Evolutionary conservation across 1,140 invertebrate genomes (phyloP), one percentile per base, ranked within the genome.

Genomic region (Ptiloglossa arizonensis): DNA sequence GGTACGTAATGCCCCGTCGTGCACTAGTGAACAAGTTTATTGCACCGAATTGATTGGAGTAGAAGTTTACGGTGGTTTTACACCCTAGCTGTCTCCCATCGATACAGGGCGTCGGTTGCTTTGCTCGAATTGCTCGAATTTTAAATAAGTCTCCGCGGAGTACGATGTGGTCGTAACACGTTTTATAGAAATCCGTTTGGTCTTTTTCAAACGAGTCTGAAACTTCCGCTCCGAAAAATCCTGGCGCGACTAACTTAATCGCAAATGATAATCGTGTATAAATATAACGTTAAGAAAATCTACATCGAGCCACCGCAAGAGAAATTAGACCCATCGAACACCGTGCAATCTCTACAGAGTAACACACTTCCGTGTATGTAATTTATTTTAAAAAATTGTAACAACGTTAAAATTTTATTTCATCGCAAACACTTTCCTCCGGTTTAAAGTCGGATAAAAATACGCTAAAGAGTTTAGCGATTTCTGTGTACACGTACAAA

Each of bases 31-130:
- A 81, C 80, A 83, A 83, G 72, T 88, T 88, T 87, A 87, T 78
- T 73, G 79, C 76, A 57, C 59, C 63, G 64, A 81, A 86, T 81
- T 89, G 86, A 89, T 89, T 89, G 79, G 74, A 88, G 82, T 89
- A 87, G 80, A 86, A 79, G 67, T 89, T 88, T 89, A 89, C 80
- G 83, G 59, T 80, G 71, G 70, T 86, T 89, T 88, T 88, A 89
- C 74, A 72, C 72, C 63, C 70, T 63, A 50, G 24, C 57, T 69
- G 54, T 66, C 35, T 71, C 67, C 46, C 44, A 29, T 69, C 71
- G 59, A 67, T 56, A 57, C 46, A 66, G 17, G 44, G 24, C 24
- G 29, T 60, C 67, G 46, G 44, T 63, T 69, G 64, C 46, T 52
- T 22, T 52, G 71, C 32, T 56, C 35, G 60, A 67, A 56, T 74